Conservation (phyloP, 1,140 invertebrate species). For the Chlorops oryzae region DNA sequence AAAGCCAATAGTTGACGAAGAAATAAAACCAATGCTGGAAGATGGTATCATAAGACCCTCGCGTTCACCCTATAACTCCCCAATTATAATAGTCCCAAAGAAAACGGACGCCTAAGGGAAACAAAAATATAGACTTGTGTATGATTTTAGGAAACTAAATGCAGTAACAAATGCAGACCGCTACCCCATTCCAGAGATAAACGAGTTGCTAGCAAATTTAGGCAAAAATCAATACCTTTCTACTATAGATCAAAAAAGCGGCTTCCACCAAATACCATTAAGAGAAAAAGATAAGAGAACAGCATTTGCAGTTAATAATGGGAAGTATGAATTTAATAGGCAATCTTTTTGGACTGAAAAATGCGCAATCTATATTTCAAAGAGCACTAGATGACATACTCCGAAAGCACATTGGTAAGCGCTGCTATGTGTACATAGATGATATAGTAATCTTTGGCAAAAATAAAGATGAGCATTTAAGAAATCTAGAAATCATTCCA, state of each 20-base stretch:
- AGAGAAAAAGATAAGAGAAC: no score
- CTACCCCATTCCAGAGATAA: constrained; percentile 1
- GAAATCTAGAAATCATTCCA: background rate
- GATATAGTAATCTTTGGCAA: no score
- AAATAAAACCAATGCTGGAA: background rate
- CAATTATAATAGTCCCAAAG: no score
- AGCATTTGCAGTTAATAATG: no score
- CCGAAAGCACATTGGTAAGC: background rate
- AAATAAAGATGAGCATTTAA: no score
- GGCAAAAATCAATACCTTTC: background rate
- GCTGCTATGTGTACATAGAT: no score
- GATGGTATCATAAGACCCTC: no score
- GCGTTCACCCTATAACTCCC: no score
- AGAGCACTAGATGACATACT: no score
- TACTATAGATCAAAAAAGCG: constrained; percentile 4
- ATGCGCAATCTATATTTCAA: constrained; percentile 2
- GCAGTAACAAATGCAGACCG: background rate
- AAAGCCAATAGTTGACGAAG: background rate
- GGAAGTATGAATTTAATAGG: background rate
- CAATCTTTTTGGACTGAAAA: background rate
- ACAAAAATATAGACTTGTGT: no score
- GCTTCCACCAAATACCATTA: no score
- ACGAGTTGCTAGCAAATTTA: background rate
- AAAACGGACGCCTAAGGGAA: background rate
- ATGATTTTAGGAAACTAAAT: no score